phyloP scores from a whole-genome alignment of 2,797 vertebrate species.

The Diplodus puntazzo region DNA sequence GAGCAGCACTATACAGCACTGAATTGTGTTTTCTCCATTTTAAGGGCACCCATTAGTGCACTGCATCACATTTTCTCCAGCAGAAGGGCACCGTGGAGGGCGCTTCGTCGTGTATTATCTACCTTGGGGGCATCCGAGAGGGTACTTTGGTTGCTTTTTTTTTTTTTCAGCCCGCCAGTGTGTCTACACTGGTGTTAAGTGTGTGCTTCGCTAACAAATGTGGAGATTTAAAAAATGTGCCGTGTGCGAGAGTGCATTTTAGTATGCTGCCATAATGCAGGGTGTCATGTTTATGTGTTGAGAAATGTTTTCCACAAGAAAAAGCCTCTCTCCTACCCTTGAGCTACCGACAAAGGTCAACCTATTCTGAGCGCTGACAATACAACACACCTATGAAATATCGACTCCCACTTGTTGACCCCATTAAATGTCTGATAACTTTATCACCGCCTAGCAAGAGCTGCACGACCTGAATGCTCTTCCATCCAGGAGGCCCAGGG shows the following conservation, averaged over 20 bases:
- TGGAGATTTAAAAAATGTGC: neutral
- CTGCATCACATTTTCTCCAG: neutral
- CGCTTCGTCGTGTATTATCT: neutral
- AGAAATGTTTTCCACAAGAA: conserved; percentile 6
- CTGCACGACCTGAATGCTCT: conserved; percentile 45
- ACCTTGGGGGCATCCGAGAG: too few relatives aligned
- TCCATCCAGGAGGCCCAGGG: conserved; percentile 46
- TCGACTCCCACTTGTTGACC: conserved; percentile 56
- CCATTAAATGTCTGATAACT: conserved; percentile 68
- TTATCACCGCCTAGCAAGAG: conserved; percentile 55
- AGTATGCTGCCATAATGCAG: neutral
- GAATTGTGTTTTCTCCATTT: neutral
- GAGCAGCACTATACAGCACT: neutral
- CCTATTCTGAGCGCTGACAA: conserved; percentile 44
- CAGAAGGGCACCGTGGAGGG: neutral
- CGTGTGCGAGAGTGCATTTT: neutral
- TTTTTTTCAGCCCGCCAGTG: neutral
- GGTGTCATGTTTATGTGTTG: conserved; percentile 21
- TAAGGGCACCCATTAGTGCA: neutral
- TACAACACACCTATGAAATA: conserved; percentile 55
- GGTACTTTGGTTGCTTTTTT: neutral
- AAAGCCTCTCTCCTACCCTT: conserved; percentile 16
- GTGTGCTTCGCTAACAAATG: neutral
- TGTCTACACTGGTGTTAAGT: neutral
- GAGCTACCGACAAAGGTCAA: conserved; percentile 57